These are phyloP conservation scores for Rhabdornis inornatus DNA, from an alignment of 2,113 vertebrate genomes.

Conservation along the genomic window DNA sequence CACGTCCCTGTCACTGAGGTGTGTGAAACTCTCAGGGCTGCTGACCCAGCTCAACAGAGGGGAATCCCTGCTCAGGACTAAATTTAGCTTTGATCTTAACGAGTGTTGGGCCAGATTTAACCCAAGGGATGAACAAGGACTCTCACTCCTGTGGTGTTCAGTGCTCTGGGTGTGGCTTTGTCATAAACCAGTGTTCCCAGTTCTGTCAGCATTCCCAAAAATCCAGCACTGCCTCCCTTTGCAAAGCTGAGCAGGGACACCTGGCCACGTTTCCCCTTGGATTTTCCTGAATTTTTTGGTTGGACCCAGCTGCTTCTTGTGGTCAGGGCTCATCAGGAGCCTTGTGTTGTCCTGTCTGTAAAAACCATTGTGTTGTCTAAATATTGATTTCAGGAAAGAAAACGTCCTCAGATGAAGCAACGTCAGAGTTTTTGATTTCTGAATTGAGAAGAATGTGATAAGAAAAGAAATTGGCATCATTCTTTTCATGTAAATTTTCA, in stretches of 20 bases:
- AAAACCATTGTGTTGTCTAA: not conserved
- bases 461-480: not conserved
- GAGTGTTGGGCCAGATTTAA: not conserved
- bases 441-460: not conserved
- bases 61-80: not conserved
- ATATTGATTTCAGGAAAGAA: not conserved
- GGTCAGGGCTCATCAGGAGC: not conserved
- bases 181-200: not conserved
- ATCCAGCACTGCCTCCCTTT: not conserved
- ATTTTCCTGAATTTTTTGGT: not conserved
- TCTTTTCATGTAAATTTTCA: constrained; percentile 25
- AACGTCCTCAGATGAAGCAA: not conserved
- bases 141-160: not conserved
- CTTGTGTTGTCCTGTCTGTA: not conserved
- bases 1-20: rapidly evolving
- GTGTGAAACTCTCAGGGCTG: not conserved
- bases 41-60: not conserved
- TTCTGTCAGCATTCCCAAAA: not conserved
- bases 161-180: not conserved
- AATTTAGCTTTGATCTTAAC: not conserved
- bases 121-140: not conserved
- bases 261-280: not conserved
- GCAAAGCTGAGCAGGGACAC: not conserved
- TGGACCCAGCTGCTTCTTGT: not conserved
- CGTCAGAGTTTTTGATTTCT: constrained; percentile 2